Conservation (phyloP, 2,888 invertebrate genomes). For the Drosophila ezoana region DNA sequence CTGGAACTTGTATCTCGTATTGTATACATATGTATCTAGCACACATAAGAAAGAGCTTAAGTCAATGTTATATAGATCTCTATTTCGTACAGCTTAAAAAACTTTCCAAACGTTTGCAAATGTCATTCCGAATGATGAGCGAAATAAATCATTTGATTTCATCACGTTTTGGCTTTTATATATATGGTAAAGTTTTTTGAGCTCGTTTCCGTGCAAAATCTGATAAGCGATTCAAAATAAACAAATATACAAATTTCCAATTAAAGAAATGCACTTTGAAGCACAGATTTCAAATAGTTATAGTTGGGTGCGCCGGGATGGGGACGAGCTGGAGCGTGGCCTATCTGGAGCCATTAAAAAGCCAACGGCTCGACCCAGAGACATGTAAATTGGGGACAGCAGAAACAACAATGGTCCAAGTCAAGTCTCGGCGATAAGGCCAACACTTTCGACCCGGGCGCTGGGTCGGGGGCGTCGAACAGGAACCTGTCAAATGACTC, state of each 20-base stretch:
- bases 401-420: conserved; percentile 16
- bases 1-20: too few relatives aligned
- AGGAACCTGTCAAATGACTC: conserved; percentile 62
- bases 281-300: not conserved
- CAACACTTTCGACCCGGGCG: conserved; percentile 31
- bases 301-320: not conserved
- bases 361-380: conserved; percentile 14
- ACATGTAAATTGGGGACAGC: conserved; percentile 44
- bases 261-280: conserved; percentile 34
- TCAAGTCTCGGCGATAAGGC: conserved; percentile 31
- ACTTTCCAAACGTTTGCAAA: conserved; percentile 18
- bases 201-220: conserved; percentile 33
- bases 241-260: conserved; percentile 13
- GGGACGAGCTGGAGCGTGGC: not conserved
- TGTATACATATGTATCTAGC: too few relatives aligned
- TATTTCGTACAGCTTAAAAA: not conserved
- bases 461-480: conserved; percentile 10
- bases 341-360: conserved; percentile 26
- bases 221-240: conserved; percentile 15
- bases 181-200: not conserved
- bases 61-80: conserved; percentile 4
- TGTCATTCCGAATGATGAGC: conserved; percentile 15
- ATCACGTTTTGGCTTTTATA: conserved; percentile 32
- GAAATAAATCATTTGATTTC: conserved; percentile 41
- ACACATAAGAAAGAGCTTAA: not conserved